Conservation (phyloP, 2,888 invertebrate genomes). For the Ernsta delagoae region DNA sequence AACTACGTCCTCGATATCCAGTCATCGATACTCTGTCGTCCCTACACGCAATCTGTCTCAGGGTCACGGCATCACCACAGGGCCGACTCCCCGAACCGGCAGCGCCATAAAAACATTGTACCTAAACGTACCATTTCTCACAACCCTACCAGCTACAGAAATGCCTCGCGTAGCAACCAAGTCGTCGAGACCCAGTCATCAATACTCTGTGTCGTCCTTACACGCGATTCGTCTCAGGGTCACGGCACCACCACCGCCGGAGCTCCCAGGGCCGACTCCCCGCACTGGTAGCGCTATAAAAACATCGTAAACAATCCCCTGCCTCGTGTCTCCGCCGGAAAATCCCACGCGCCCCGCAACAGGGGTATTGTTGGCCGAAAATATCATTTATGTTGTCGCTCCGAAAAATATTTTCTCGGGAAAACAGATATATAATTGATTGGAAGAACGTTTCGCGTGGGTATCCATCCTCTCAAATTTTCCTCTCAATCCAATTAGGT, state of each 20-base stretch:
- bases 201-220: too few relatives aligned
- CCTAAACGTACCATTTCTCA: too few relatives aligned
- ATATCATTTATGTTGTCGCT: conserved; percentile 8
- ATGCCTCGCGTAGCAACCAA: neutral
- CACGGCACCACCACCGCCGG: neutral
- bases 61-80: too few relatives aligned
- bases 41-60: too few relatives aligned
- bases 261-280: conserved; percentile 3
- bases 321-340: neutral
- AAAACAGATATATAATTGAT: neutral
- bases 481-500: neutral
- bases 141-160: neutral
- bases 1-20: neutral
- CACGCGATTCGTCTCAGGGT: too few relatives aligned
- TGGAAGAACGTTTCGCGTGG: neutral
- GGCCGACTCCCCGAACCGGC: conserved; percentile 19
- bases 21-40: too few relatives aligned
- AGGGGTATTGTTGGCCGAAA: conserved; percentile 12
- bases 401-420: neutral
- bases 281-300: conserved; percentile 21
- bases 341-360: neutral
- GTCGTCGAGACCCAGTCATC: neutral
- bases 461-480: neutral
- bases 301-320: conserved; percentile 23
- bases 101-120: conserved; percentile 27